A percentile compares a stretch with the other conserved stretches of the same genome.
Evolutionary conservation across 2,888 invertebrate species (phyloP).

Genomic region (Pterobdella sp.): DNA sequence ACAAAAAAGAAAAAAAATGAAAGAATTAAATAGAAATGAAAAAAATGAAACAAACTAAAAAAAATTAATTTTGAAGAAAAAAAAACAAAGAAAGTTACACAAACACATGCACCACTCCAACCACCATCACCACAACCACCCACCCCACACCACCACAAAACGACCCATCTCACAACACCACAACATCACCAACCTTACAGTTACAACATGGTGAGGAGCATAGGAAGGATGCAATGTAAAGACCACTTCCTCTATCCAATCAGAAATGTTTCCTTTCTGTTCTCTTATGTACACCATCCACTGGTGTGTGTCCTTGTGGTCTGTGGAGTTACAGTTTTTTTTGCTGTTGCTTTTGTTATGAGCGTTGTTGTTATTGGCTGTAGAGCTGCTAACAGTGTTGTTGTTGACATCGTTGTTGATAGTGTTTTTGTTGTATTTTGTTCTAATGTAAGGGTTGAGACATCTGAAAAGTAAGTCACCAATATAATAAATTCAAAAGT

Average conservation of each 20-base stretch:
- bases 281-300: constrained; percentile 12
- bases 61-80: neutral
- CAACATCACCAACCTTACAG: neutral
- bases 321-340: neutral
- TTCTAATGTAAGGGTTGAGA: neutral
- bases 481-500: neutral
- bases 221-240: neutral
- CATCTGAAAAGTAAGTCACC: neutral
- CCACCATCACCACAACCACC: no score
- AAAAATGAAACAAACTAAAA: neutral
- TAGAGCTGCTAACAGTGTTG: neutral
- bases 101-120: neutral
- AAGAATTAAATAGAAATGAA: neutral
- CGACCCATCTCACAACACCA: neutral
- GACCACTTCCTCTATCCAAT: neutral
- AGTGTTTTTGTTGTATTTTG: neutral
- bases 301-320: constrained; percentile 7
- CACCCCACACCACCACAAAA: no score
- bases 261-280: neutral
- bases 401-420: neutral
- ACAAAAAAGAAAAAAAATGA: neutral
- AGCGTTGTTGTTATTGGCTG: neutral
- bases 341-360: neutral
- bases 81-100: neutral
- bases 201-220: neutral